Conservation (phyloP, 2,797 vertebrate species). For the Petrocephalus sullivani region DNA sequence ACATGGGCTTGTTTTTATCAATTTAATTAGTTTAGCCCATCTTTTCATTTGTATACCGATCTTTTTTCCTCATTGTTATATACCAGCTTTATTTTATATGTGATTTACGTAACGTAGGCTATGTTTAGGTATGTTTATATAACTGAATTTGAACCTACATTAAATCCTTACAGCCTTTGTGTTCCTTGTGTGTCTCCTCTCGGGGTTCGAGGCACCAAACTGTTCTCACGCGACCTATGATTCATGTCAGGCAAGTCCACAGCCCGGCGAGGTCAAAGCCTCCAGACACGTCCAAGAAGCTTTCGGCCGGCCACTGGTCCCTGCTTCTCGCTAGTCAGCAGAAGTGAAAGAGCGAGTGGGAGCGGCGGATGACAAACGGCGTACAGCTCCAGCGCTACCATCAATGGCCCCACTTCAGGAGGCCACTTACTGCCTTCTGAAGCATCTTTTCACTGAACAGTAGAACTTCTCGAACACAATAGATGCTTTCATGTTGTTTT, state of each 20-base stretch:
- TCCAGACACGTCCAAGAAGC: neutral
- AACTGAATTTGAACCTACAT: neutral
- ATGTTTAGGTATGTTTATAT: neutral
- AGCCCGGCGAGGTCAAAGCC: neutral
- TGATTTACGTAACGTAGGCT: neutral
- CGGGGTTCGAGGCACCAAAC: neutral
- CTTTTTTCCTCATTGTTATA: neutral
- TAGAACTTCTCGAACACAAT: slow-evolving; percentile 17
- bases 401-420: slow-evolving; percentile 6
- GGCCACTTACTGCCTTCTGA: neutral
- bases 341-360: slow-evolving; percentile 7
- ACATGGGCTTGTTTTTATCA: neutral
- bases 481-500: slow-evolving; percentile 15
- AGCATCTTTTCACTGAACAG: slow-evolving; percentile 2
- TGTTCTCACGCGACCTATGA: neutral
- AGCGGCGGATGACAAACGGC: slow-evolving; percentile 4
- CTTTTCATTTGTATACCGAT: neutral
- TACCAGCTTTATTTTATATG: neutral
- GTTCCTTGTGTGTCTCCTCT: neutral
- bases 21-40: neutral
- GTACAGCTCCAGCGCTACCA: neutral
- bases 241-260: neutral
- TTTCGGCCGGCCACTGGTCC: neutral
- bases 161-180: neutral
- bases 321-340: slow-evolving; percentile 8